These are phyloP conservation scores for Rostratula benghalensis DNA, from an alignment of 2,113 vertebrate species.

Conservation along the genomic window DNA sequence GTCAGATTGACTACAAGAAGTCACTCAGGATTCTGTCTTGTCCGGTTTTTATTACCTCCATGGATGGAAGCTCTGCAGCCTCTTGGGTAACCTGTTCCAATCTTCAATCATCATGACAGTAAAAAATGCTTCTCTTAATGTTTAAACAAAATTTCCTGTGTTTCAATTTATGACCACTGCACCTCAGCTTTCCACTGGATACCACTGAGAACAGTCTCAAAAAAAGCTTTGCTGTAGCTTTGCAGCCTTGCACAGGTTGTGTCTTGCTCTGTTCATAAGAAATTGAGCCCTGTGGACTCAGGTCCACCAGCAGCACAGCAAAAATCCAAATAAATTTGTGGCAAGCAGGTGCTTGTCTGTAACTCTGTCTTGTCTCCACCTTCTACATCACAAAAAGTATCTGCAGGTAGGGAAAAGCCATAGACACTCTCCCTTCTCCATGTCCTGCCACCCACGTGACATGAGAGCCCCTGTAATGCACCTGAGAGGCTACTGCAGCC, in stretches of 20 bases:
- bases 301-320: not conserved
- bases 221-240: not conserved
- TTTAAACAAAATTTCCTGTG: not conserved
- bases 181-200: not conserved
- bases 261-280: not conserved
- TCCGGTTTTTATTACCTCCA: not conserved
- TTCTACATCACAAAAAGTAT: not conserved
- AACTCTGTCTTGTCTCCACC: not conserved
- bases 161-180: not conserved
- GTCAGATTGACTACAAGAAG: not conserved
- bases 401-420: not conserved
- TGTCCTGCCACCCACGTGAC: not conserved
- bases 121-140: not conserved
- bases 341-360: not conserved
- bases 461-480: not conserved
- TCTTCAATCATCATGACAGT: not conserved
- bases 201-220: not conserved
- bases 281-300: not conserved
- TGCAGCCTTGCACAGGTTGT: not conserved
- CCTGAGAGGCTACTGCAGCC: not conserved
- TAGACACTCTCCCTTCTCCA: not conserved
- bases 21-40: not conserved
- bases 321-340: not conserved
- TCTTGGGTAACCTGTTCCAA: not conserved
- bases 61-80: not conserved